Conservation (phyloP, 2,888 invertebrate genomes). For the Phragmatobia fuliginosa region DNA sequence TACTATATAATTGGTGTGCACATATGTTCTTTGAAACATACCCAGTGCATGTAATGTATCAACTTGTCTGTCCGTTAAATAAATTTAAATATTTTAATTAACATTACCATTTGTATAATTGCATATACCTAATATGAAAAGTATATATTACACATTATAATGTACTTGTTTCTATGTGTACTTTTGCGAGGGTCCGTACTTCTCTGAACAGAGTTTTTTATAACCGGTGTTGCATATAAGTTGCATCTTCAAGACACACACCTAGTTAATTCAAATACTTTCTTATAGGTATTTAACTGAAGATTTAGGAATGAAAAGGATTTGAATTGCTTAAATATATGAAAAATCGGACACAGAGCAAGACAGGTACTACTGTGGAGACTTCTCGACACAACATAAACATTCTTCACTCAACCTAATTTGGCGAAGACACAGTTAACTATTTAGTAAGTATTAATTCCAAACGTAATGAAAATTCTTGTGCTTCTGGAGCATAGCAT, state of each 20-base stretch:
- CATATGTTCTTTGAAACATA: background rate
- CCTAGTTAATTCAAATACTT: no score
- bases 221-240: background rate
- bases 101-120: background rate
- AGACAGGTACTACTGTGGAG: no score
- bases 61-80: background rate
- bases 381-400: no score
- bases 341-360: no score
- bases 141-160: background rate
- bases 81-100: slow-evolving; percentile 3
- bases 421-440: no score
- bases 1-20: background rate
- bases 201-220: background rate
- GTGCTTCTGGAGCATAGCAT: background rate
- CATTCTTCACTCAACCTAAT: no score
- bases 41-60: background rate
- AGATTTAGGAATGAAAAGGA: no score
- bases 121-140: background rate
- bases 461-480: background rate
- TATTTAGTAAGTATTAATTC: background rate
- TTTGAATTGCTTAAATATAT: no score
- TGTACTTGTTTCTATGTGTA: background rate
- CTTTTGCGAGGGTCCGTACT: background rate
- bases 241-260: no score
- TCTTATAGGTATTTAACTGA: no score